These are phyloP conservation scores for Stenolophus ochropezus DNA, from an alignment of 2,888 invertebrate species.

Conservation along the genomic window DNA sequence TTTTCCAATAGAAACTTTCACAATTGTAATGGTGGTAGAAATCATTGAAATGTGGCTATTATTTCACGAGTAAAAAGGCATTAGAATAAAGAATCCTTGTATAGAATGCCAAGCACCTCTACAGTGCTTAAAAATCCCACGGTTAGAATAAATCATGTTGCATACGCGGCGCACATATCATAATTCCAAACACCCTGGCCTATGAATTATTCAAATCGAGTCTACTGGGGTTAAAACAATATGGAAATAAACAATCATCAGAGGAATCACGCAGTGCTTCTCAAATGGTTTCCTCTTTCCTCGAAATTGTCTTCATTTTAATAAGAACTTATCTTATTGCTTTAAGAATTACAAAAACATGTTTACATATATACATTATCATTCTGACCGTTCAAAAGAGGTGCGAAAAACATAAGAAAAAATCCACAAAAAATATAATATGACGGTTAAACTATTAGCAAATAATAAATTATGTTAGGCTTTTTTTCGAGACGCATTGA, in stretches of 20 bases:
- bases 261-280: neutral
- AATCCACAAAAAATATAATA: too few species aligned
- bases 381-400: too few species aligned
- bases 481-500: too few species aligned
- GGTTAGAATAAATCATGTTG: constrained; percentile 31
- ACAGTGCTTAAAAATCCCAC: constrained; percentile 37
- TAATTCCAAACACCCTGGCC: constrained; percentile 24
- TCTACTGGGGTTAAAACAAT: constrained; percentile 45
- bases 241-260: constrained; percentile 54
- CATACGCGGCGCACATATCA: constrained; percentile 23
- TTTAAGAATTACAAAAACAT: too few species aligned
- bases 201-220: constrained; percentile 43
- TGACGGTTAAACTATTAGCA: too few species aligned
- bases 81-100: constrained; percentile 19
- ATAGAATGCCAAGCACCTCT: constrained; percentile 7
- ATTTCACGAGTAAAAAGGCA: constrained; percentile 9
- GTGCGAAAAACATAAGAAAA: too few species aligned
- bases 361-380: too few species aligned
- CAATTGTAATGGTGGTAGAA: neutral
- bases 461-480: too few species aligned
- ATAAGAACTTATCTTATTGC: too few species aligned
- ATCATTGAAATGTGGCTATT: constrained; percentile 8
- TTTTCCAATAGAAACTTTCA: too few species aligned
- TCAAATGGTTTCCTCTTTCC: neutral
- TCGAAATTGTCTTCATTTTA: too few species aligned